A percentile compares a stretch with the other conserved stretches of the same genome.
Evolutionary conservation across 2,113 vertebrate species (phyloP).

Genomic region (Phrynosoma blainvillii): DNA sequence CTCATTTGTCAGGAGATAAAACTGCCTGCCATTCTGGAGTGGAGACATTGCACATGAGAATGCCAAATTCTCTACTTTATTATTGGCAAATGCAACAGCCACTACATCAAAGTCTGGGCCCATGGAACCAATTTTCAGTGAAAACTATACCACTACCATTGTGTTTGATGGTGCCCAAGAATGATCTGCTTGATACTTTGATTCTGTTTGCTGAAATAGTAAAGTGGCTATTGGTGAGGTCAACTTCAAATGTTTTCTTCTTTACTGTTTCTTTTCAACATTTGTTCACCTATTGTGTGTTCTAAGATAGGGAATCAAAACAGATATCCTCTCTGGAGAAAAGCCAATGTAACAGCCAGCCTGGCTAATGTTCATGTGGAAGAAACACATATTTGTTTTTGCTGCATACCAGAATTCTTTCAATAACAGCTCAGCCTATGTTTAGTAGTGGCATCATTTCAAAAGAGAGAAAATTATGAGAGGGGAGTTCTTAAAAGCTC

Average conservation of each 20-base stretch:
- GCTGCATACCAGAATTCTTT: slow-evolving; percentile 9
- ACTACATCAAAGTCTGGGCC: background rate
- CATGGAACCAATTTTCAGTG: background rate
- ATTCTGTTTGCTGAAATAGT: background rate
- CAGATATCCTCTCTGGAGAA: slow-evolving; percentile 73
- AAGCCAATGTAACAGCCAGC: slow-evolving; percentile 52
- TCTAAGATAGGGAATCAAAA: slow-evolving; percentile 55
- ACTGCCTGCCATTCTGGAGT: background rate
- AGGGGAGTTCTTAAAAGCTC: slow-evolving; percentile 42
- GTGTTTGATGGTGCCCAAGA: background rate
- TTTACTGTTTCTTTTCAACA: background rate
- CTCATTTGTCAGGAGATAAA: too few relatives aligned
- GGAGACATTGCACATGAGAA: background rate
- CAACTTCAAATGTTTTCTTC: slow-evolving; percentile 6
- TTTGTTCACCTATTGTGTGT: slow-evolving; percentile 54
- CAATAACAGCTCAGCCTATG: slow-evolving; percentile 50
- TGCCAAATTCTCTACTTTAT: background rate
- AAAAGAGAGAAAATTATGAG: slow-evolving; percentile 50
- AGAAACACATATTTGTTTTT: slow-evolving; percentile 38
- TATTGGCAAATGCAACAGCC: background rate
- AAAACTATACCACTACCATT: background rate
- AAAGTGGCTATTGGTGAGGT: slow-evolving; percentile 30
- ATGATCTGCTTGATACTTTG: slow-evolving; percentile 24
- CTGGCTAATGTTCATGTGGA: slow-evolving; percentile 51
- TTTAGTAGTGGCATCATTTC: slow-evolving; percentile 69